Evolutionary conservation across 2,113 vertebrate genomes (phyloP).

Genomic region (Deroptyus accipitrinus): DNA sequence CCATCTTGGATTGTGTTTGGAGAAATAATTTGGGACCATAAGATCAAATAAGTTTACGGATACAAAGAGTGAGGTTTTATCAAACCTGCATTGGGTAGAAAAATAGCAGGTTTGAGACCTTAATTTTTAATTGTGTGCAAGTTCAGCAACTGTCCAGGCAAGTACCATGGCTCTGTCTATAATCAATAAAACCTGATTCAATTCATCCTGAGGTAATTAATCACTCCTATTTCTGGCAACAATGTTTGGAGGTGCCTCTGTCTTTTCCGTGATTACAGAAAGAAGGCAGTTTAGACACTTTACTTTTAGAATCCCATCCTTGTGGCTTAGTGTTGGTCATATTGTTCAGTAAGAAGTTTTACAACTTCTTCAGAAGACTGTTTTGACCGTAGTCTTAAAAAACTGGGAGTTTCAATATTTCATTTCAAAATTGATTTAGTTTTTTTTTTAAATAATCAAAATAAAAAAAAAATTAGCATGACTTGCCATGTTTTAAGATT

Average conservation of each 20-base stretch:
- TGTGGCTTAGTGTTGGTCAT: background rate
- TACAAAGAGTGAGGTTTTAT: background rate
- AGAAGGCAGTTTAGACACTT: background rate
- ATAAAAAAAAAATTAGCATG: background rate
- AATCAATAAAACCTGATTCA: background rate
- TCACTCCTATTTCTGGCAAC: background rate
- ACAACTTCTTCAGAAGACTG: background rate
- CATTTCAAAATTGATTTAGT: background rate
- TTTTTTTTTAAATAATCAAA: background rate
- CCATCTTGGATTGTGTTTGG: background rate
- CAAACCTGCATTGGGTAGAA: background rate
- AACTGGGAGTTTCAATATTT: background rate
- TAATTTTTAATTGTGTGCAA: background rate
- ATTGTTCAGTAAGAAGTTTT: background rate
- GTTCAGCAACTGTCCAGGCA: background rate
- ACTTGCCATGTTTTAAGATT: background rate
- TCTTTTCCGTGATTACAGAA: background rate
- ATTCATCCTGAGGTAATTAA: background rate
- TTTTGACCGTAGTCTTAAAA: background rate
- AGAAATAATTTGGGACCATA: background rate
- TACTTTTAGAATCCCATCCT: background rate
- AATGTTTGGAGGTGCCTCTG: background rate
- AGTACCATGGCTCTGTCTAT: background rate
- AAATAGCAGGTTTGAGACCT: background rate
- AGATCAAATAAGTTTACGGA: background rate